Evolutionary conservation across 1,140 invertebrate species (phyloP), one percentile per base, ranked within the genome.

Genomic region (Phocides pigmalion): DNA sequence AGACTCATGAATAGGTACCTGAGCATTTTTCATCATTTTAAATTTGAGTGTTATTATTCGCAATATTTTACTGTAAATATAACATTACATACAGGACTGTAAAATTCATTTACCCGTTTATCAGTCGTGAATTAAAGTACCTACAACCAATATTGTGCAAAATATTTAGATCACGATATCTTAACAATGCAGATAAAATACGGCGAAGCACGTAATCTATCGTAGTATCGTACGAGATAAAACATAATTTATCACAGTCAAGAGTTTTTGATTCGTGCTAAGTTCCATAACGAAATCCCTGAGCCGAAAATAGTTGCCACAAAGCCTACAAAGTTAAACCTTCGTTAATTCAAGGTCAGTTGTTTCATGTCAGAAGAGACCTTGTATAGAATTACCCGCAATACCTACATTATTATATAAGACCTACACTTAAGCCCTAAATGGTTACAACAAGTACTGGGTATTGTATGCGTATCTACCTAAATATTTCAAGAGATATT

Each of bases 291-390:
- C n/a, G 17, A 53, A 53, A 35, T 20, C 50, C 50, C 50, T 53
- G 53, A 58, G 44, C 39, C 53, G 14, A 58, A 58, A 58, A 58
- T 58, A 58, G 53, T 58, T 25, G 39, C 39, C 14, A 28, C 39
- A 58, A 58, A 44, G 20, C 39, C 22, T 58, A 58, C 39, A 16
- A 58, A 58, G 39, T 58, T 37, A 53, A 53, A 20, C 4, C 50
- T 58, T 58, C 14, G 20, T 22, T 28, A 44, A 44, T 42, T 44
- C 39, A 56, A 56, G 53, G 53, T 9, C 37, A 56, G 53, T 8
- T 28, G 16, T 56, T 56, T 56, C 53, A 44, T 56, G 53, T 17
- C 53, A 16, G 15, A 42, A 28, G 9, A 22, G 51, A 54, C 19
- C 19, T 56, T 25, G 12, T 22, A 11, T 50, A 25, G 12, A 4